Evolutionary conservation across 2,888 invertebrate genomes (phyloP).

Genomic region (Orthosia gracilis): DNA sequence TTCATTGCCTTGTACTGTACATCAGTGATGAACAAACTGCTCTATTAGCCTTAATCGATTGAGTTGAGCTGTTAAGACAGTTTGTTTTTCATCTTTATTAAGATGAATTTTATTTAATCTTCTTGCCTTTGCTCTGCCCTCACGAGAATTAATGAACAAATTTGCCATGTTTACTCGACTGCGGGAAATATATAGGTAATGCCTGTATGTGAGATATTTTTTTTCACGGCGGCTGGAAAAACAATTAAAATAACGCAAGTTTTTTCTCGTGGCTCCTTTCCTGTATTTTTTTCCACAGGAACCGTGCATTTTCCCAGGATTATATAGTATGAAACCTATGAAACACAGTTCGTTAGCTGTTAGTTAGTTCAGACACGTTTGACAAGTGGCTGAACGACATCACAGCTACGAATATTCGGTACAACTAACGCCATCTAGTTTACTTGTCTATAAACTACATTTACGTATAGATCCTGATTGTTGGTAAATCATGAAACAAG

Average conservation of each 20-base stretch:
- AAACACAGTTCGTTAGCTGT: too few species aligned
- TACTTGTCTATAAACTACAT: background rate
- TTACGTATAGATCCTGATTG: background rate
- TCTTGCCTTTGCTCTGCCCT: background rate
- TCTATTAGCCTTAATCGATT: conserved; percentile 44
- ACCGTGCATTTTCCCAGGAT: too few species aligned
- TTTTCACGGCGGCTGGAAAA: too few species aligned
- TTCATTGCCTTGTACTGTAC: conserved; percentile 29
- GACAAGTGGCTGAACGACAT: background rate
- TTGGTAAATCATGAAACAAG: background rate
- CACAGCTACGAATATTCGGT: background rate
- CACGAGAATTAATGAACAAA: background rate
- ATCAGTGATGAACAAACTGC: conserved; percentile 32
- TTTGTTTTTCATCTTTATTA: conserved; percentile 11
- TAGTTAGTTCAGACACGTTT: too few species aligned
- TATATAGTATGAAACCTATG: too few species aligned
- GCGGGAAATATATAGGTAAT: too few species aligned
- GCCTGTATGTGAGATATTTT: too few species aligned
- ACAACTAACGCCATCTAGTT: conserved; percentile 29
- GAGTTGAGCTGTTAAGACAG: background rate
- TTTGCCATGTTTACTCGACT: too few species aligned
- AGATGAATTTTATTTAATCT: conserved; percentile 10
- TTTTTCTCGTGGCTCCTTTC: too few species aligned
- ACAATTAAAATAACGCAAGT: too few species aligned
- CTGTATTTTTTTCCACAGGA: too few species aligned